Conservation (phyloP, 2,113 vertebrate species). For the Octodon degus region DNA sequence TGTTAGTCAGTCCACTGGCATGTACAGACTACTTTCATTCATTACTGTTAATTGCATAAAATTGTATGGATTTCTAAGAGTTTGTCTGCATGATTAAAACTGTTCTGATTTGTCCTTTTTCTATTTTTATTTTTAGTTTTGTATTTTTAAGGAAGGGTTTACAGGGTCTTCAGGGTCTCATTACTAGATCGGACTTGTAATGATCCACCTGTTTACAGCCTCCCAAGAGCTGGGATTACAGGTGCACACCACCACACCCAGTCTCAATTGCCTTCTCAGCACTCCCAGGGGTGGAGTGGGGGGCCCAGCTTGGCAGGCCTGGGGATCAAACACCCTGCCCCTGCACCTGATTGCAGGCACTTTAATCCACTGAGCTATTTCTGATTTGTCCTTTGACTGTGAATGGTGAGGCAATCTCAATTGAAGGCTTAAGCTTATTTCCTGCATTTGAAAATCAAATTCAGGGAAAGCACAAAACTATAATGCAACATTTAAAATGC, state of each 20-base stretch:
- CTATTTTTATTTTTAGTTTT: no score
- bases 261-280: no score
- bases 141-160: no score
- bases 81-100: neutral
- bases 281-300: no score
- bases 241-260: no score
- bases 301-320: no score
- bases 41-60: constrained; percentile 22
- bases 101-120: constrained; percentile 38
- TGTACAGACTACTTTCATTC: neutral
- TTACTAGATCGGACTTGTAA: no score
- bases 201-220: no score
- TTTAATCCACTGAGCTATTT: neutral
- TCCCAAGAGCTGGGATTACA: no score
- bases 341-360: no score
- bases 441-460: constrained; percentile 3
- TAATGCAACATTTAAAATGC: constrained; percentile 36
- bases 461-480: constrained; percentile 49
- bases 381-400: constrained; percentile 49
- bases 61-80: neutral
- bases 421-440: constrained; percentile 46
- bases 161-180: no score
- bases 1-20: rapidly evolving
- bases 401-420: neutral
- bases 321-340: no score